Evolutionary conservation across 2,113 vertebrate species (phyloP).

Genomic region (Megaceryle torquata): DNA sequence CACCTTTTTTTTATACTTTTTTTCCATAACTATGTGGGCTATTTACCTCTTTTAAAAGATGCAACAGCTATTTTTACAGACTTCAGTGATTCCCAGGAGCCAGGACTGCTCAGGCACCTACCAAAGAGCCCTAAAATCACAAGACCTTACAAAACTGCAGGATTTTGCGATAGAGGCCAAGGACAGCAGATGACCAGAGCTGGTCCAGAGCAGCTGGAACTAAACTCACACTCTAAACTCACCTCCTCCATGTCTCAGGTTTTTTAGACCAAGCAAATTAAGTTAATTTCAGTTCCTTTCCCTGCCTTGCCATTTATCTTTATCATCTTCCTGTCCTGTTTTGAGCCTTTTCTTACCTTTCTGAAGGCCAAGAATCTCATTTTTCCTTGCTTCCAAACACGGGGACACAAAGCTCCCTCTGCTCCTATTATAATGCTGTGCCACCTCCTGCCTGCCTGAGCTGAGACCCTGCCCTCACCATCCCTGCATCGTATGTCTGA

Average conservation of each 20-base stretch:
- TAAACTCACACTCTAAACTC: neutral
- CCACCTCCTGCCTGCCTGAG: neutral
- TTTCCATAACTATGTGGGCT: neutral
- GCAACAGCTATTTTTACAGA: neutral
- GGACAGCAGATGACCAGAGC: neutral
- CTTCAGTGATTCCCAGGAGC: neutral
- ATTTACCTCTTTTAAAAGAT: neutral
- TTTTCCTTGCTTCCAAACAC: neutral
- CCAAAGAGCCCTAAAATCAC: neutral
- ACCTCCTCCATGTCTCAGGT: neutral
- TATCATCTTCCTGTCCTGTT: neutral
- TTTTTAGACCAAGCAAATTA: neutral
- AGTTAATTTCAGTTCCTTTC: neutral
- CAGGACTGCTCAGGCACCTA: neutral
- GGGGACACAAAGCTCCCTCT: neutral
- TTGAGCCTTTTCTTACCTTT: neutral
- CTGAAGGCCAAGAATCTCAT: neutral
- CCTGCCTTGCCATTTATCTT: neutral
- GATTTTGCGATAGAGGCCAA: neutral
- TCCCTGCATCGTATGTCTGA: rapidly evolving
- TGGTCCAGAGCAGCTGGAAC: neutral
- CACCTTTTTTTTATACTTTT: neutral
- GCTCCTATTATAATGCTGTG: neutral
- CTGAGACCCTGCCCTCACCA: neutral
- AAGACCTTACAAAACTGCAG: neutral